Evolutionary conservation across 2,888 invertebrate genomes (phyloP), one percentile per base, ranked within the genome.

Genomic region (Anagyrus pseudococci): DNA sequence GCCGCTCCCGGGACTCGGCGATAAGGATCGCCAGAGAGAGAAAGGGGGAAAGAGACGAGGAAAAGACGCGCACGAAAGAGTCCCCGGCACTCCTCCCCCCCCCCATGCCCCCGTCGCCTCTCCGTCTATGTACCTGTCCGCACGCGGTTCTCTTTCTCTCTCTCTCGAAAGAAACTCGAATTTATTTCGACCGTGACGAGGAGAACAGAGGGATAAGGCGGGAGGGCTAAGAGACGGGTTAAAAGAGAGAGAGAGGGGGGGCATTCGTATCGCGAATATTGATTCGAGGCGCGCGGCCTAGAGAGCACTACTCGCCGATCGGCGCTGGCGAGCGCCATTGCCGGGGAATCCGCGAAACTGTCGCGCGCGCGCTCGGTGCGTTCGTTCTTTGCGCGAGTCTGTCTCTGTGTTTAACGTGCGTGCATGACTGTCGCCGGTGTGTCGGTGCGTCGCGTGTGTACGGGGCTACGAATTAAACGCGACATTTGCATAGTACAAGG

Each of bases 21-120:
- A 58, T 43, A 58, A 58, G 43, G 33, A 50, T 58, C 49, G 29
- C n/a, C n/a, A n/a, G n/a, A n/a, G n/a, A n/a, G n/a, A n/a, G n/a
- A 49, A 33, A n/a, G 7, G 17, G 48, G 56, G 19, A 25, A 56
- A 37, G 33, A 37, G 33, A 37, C 52, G 46, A 7, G 10, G 48
- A 37, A 55, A 47, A 41, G 49, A n/a, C 44, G 26, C 33, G 10
- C 13, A 4, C 13, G 8, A 37, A 37, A 37, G 15, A 13, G 8
- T 15, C 29, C 6, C 29, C 10, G 29, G 6, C 44, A 19, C 44
- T 44, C 17, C n/a, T 15, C 25, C 26, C 17, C 10, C 57, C 22
- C 25, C 33, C 55, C 49, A 20, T 26, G 25, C 23, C 26, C 29
- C 20, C 19, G 55, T 41, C 29, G 40, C 26, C 43, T 22, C 47